These are phyloP conservation scores for Lepisosteus oculatus DNA, from an alignment of 2,113 vertebrate genomes.

Conservation along the genomic window DNA sequence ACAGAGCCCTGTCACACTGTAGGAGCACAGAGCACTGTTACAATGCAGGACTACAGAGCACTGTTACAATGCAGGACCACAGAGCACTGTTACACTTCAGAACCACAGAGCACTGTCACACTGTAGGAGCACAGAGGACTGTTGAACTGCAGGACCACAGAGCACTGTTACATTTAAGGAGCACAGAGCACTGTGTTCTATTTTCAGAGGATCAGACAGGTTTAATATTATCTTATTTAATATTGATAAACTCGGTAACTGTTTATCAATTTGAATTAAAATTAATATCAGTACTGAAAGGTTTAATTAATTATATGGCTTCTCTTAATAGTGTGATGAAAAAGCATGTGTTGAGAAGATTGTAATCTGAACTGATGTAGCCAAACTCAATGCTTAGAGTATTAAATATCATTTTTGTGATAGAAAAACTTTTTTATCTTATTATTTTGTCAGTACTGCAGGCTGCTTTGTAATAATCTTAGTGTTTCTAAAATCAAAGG, in stretches of 20 bases:
- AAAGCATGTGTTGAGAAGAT: not conserved
- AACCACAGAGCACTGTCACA: no score
- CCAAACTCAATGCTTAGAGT: not conserved
- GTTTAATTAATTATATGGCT: not conserved
- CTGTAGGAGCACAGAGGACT: no score
- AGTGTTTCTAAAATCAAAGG: slow-evolving; percentile 18
- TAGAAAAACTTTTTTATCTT: no score
- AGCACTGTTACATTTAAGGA: not conserved
- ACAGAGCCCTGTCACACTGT: no score
- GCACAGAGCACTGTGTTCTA: not conserved
- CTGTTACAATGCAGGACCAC: no score
- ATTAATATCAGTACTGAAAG: slow-evolving; percentile 4
- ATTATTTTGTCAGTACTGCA: no score
- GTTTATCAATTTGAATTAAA: slow-evolving; percentile 26
- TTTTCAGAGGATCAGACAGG: slow-evolving; percentile 42
- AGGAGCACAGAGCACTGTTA: no score
- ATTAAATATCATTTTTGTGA: no score
- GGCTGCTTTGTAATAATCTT: no score
- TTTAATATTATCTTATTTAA: slow-evolving; percentile 46
- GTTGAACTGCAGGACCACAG: not conserved
- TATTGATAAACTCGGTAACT: slow-evolving; percentile 27
- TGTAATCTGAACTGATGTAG: not conserved
- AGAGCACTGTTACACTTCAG: no score
- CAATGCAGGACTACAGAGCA: no score
- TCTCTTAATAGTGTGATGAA: not conserved